phyloP scores from a whole-genome alignment of 2,113 vertebrate species.

The Thermophis baileyi region DNA sequence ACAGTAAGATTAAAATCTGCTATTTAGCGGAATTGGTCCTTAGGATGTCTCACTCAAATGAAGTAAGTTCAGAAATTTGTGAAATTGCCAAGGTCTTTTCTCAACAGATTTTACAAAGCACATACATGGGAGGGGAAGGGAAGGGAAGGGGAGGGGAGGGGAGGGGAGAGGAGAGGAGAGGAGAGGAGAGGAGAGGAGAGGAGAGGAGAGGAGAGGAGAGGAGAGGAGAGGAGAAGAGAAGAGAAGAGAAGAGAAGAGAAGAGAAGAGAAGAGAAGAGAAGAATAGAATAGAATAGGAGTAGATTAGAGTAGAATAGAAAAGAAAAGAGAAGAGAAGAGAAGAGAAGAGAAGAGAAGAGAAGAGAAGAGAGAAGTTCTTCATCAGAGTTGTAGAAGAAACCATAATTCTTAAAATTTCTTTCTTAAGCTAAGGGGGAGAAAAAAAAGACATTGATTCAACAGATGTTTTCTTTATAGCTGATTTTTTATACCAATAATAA shows the following conservation, averaged over 20 bases:
- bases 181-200: no score
- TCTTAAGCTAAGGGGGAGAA: background rate
- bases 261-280: background rate
- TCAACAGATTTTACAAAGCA: background rate
- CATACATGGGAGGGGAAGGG: no score
- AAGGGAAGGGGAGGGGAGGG: background rate
- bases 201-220: background rate
- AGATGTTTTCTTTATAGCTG: slow-evolving; percentile 2
- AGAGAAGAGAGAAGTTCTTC: background rate
- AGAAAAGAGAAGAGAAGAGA: background rate
- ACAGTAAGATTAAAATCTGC: background rate
- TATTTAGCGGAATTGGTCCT: background rate
- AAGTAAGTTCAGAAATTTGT: background rate
- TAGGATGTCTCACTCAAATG: background rate
- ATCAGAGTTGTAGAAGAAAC: background rate
- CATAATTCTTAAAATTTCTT: background rate
- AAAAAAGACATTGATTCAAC: background rate
- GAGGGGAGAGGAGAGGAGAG: no score
- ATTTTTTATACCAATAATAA: background rate
- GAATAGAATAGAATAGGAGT: no score
- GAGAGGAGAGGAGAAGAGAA: background rate
- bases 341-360: no score
- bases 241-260: background rate
- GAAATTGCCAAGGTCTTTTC: background rate
- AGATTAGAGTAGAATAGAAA: no score